Percentiles rank a stretch among this genome's conserved stretches.
Conservation (phyloP, 2,113 vertebrate species). For the Antechinus flavipes region DNA sequence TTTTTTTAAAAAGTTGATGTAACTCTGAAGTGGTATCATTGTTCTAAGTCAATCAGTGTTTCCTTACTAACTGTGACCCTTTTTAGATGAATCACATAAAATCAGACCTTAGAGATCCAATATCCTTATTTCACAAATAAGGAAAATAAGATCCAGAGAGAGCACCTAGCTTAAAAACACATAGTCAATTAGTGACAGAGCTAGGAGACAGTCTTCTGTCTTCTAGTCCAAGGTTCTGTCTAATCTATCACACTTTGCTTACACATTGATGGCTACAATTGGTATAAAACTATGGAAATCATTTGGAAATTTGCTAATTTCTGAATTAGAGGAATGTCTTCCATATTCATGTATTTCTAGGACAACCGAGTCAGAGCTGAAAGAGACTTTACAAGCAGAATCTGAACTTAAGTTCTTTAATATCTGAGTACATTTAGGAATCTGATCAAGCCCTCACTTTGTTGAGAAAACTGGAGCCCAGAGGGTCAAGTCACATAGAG, state of each 20-base stretch:
- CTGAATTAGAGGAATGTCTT: not conserved
- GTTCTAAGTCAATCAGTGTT: not conserved
- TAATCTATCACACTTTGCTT: not conserved
- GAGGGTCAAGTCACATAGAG: not conserved
- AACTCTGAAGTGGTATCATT: slow-evolving; percentile 21
- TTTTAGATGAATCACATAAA: not conserved
- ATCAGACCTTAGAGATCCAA: not conserved
- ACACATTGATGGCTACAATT: slow-evolving; percentile 14
- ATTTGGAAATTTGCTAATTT: slow-evolving; percentile 14
- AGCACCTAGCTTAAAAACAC: not conserved
- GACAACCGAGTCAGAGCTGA: not conserved
- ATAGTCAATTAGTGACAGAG: not conserved
- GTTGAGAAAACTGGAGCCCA: not conserved
- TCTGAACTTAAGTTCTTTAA: not conserved
- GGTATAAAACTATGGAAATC: not conserved
- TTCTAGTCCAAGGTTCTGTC: not conserved
- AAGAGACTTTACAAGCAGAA: not conserved
- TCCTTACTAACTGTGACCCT: slow-evolving; percentile 2
- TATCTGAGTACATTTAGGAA: not conserved
- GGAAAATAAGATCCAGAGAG: not conserved
- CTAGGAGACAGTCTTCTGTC: not conserved
- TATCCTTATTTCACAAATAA: not conserved
- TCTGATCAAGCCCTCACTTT: not conserved
- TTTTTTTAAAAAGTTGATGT: not conserved
- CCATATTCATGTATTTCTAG: slow-evolving; percentile 13